phyloP scores from a whole-genome alignment of 2,113 vertebrate genomes.

The Prietella phreatophila region DNA sequence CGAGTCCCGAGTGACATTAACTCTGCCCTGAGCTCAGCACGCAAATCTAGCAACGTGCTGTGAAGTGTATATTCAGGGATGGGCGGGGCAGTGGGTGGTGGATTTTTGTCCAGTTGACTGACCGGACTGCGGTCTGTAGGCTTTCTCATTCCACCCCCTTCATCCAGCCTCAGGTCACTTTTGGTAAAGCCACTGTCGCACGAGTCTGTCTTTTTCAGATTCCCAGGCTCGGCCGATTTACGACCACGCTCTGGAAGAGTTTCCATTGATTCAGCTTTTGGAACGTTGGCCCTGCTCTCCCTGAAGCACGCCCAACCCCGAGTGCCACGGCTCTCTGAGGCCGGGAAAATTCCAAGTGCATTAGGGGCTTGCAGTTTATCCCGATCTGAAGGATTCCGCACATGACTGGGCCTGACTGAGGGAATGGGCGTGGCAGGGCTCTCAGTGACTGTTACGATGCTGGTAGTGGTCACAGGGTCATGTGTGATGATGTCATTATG shows the following conservation, averaged over 20 bases:
- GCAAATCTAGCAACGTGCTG: constrained; percentile 82
- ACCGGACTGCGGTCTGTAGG: constrained; percentile 90
- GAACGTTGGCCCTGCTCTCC: constrained; percentile 83
- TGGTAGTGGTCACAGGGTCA: constrained; percentile 79
- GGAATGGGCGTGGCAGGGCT: constrained; percentile 87
- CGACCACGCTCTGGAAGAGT: constrained; percentile 88
- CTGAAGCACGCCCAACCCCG: constrained; percentile 91
- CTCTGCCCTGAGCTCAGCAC: constrained; percentile 84
- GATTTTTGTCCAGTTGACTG: constrained; percentile 67
- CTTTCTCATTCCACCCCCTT: constrained; percentile 84
- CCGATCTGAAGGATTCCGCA: constrained; percentile 69
- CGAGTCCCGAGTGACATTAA: constrained; percentile 84
- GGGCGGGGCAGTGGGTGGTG: constrained; percentile 66
- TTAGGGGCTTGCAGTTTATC: constrained; percentile 86
- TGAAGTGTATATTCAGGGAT: constrained; percentile 96
- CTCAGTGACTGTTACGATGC: constrained; percentile 89
- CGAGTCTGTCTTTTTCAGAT: constrained; percentile 95
- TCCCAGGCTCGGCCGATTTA: constrained; percentile 68
- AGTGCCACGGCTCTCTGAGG: constrained; percentile 52
- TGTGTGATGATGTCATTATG: constrained; percentile 69
- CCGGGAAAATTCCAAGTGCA: constrained; percentile 78
- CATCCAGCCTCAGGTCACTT: constrained; percentile 94
- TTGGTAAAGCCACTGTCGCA: constrained; percentile 98
- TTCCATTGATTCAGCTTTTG: constrained; percentile 98
- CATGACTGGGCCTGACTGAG: constrained; percentile 60